These are phyloP conservation scores for Xenentodon cancila DNA, from an alignment of 2,797 vertebrate species.

Conservation along the genomic window DNA sequence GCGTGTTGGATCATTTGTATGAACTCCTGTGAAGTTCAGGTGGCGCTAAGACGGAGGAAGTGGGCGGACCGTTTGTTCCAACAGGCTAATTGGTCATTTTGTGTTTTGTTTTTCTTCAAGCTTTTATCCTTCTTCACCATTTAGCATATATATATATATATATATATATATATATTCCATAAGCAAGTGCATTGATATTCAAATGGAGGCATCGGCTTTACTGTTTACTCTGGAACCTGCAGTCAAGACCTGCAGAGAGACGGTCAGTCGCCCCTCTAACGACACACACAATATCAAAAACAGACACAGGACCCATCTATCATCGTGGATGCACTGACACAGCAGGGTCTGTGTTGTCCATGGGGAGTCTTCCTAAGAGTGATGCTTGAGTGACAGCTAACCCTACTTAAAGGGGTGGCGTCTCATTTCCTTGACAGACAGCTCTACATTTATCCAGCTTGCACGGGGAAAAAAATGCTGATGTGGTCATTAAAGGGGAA, in stretches of 20 bases:
- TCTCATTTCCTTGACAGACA: conserved; percentile 76
- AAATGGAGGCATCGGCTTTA: conserved; percentile 34
- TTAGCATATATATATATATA: conserved; percentile 48
- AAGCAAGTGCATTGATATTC: conserved; percentile 43
- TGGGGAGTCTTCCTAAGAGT: conserved; percentile 59
- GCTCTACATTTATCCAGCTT: conserved; percentile 69
- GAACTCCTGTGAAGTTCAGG: conserved; percentile 58
- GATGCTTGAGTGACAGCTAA: conserved; percentile 74
- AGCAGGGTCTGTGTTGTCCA: conserved; percentile 65
- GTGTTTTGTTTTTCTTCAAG: conserved; percentile 42
- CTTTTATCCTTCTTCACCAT: conserved; percentile 39
- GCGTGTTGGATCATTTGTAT: conserved; percentile 18
- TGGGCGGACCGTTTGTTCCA: conserved; percentile 52
- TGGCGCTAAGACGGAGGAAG: conserved; percentile 34
- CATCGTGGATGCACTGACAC: conserved; percentile 62
- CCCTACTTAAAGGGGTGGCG: conserved; percentile 69
- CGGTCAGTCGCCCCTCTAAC: conserved; percentile 34
- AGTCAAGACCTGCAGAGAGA: conserved; percentile 54
- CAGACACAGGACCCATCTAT: conserved; percentile 58
- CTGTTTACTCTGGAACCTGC: conserved; percentile 37
- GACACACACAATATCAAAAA: conserved; percentile 25
- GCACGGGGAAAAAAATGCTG: conserved; percentile 75
- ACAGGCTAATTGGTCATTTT: conserved; percentile 73
- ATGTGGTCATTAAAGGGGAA: conserved; percentile 80
- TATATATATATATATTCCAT: no score